Base-by-base conservation (phyloP, 2,797 vertebrate genomes). In the Danio jaintianensis region DNA sequence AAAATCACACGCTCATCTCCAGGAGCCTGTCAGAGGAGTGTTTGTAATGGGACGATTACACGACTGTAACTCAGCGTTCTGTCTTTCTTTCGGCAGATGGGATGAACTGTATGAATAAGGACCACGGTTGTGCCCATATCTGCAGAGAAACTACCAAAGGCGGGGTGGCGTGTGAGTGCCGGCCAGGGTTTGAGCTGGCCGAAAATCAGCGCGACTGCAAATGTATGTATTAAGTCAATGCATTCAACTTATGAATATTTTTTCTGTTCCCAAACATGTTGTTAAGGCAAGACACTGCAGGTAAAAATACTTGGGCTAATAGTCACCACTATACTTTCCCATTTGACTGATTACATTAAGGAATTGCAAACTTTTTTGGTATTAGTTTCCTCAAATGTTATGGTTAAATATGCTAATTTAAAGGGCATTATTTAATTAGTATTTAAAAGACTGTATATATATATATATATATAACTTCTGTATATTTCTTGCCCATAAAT, bases 21-120 rank as follows among this genome's bases (percentile, higher is more conserved):
- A 85, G 83, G 85, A 87, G 75, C 40, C 78, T 85, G 87, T 78
- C 80, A 75, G 81, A 80, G 79, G 78, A 85, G 82, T 80, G 76
- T 84, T 85, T 87, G 80, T 84, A 87, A 82, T 84, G 78, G 84
- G 59, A 83, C 70, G 48, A 22, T 18, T 45, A 58, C 76, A 82
- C 47, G 59, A 81, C 58, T 81, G 75, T 87, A 75, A 79, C 64
- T 75, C 61, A 59, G n/a, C 6, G 59, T 38, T 50, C 12, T 43
- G 2, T 77, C 68, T 63, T 43, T 62, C 36, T 70, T n/a, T 74
- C 20, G 69, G 36, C 90, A 95, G 93, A 95, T 72, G 93, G 94
- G 80, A 94, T 95, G 93, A 95, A 95, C 94, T 99, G 98, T 91
- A 99, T 99, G 98, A 99, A 99, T 93, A 99, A 98, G 93, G 95